Evolutionary conservation across 2,113 vertebrate genomes (phyloP).

Genomic region (Elanus axillaris): DNA sequence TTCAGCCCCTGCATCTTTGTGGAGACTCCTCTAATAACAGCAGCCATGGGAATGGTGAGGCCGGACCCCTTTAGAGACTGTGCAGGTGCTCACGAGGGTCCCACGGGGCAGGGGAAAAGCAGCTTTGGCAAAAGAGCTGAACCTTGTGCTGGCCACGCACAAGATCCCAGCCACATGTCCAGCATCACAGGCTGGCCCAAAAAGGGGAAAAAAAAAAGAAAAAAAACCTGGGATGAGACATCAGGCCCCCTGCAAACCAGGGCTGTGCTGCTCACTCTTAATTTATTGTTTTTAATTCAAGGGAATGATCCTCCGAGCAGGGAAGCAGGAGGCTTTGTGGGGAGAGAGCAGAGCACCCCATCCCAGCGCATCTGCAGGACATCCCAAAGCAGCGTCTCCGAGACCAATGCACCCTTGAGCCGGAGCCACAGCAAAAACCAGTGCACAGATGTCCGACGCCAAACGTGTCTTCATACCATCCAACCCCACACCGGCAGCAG

Average conservation of each 20-base stretch:
- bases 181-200: not conserved
- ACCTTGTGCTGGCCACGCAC: accelerated
- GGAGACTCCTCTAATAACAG: not conserved
- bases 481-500: not conserved
- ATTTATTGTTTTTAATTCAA: not conserved
- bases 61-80: not conserved
- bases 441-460: accelerated
- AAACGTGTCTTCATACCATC: not conserved
- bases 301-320: not conserved
- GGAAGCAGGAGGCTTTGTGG: not conserved
- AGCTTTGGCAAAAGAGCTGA: not conserved
- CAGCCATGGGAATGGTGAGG: not conserved
- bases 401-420: accelerated
- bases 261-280: not conserved
- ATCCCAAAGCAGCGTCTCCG: not conserved
- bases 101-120: not conserved
- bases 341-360: not conserved
- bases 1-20: not conserved
- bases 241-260: not conserved
- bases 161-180: accelerated
- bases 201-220: not conserved
- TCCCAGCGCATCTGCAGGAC: not conserved
- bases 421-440: not conserved
- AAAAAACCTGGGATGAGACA: not conserved
- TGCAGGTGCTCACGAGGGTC: accelerated